Conservation (phyloP, 2,113 vertebrate genomes). For the Pelvicachromis taeniatus region DNA sequence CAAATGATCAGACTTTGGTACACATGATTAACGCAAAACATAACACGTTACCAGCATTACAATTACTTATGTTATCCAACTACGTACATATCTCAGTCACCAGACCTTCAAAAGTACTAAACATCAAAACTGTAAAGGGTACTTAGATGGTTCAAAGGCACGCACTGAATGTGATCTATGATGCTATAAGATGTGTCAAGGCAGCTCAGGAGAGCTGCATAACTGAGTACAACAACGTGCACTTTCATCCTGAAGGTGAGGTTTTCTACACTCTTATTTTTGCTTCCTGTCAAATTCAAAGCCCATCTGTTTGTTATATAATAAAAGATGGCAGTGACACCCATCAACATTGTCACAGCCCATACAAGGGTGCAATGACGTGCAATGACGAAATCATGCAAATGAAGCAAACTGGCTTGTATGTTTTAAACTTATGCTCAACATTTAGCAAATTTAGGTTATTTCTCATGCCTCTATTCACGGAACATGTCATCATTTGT, state of each 20-base stretch:
- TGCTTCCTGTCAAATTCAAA: slow-evolving; percentile 26
- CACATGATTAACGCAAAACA: slow-evolving; percentile 18
- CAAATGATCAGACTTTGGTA: neutral
- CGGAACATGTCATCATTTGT: neutral
- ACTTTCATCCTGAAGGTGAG: slow-evolving; percentile 19
- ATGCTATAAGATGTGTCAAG: neutral
- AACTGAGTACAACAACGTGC: neutral
- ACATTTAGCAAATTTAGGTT: neutral
- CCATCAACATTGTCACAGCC: slow-evolving; percentile 21
- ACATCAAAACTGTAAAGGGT: slow-evolving; percentile 13
- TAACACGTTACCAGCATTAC: slow-evolving; percentile 1
- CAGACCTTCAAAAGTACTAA: slow-evolving; percentile 15
- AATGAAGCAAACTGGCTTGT: neutral
- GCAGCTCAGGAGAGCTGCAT: neutral
- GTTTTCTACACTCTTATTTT: slow-evolving; percentile 26
- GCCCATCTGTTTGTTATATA: slow-evolving; percentile 47
- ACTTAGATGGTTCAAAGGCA: neutral
- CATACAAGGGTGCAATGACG: neutral
- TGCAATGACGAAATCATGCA: neutral
- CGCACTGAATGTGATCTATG: slow-evolving; percentile 25
- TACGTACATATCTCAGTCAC: neutral
- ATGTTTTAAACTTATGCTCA: slow-evolving; percentile 3
- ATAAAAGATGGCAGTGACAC: slow-evolving; percentile 59
- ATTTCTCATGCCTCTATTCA: neutral
- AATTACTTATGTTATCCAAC: slow-evolving; percentile 1